Conservation (phyloP, 2,888 invertebrate genomes). For the Hirtodrosophila histrioides region DNA sequence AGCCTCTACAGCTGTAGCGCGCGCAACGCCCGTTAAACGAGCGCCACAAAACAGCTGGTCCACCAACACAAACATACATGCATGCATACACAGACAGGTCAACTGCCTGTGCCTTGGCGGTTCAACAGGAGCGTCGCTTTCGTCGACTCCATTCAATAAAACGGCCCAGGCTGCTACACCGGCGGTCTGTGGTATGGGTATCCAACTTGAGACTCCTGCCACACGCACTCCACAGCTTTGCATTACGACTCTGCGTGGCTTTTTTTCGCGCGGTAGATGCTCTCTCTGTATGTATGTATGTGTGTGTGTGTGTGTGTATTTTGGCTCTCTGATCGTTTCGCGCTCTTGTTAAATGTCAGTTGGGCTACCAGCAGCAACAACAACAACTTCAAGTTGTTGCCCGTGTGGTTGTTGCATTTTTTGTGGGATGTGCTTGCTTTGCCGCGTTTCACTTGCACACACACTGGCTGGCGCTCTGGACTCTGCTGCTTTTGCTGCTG, state of each 20-base stretch:
- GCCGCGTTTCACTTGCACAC: conserved; percentile 60
- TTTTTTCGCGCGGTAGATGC: conserved; percentile 36
- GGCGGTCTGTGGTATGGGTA: neutral
- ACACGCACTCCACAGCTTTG: conserved; percentile 36
- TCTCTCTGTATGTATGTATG: conserved; percentile 6
- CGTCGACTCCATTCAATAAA: conserved; percentile 46
- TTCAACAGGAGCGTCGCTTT: conserved; percentile 39
- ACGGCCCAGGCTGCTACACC: neutral
- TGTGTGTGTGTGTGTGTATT: conserved; percentile 1
- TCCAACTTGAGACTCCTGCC: conserved; percentile 33
- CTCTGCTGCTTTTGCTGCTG: conserved; percentile 1
- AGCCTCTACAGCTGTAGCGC: conserved; percentile 61
- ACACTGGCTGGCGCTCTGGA: conserved; percentile 23
- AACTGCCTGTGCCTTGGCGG: conserved; percentile 45
- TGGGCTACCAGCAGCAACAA: conserved; percentile 48
- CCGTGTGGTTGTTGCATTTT: conserved; percentile 69
- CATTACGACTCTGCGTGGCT: conserved; percentile 23
- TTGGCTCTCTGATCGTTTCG: conserved; percentile 20
- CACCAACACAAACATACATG: conserved; percentile 14
- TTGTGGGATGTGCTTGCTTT: conserved; percentile 51
- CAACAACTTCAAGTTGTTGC: conserved; percentile 22
- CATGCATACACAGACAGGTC: conserved; percentile 29
- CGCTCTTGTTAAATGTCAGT: conserved; percentile 60
- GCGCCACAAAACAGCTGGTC: conserved; percentile 60
- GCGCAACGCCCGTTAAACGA: conserved; percentile 51